Conservation (phyloP, 2,888 invertebrate species). For the Lomographa bimaculata region DNA sequence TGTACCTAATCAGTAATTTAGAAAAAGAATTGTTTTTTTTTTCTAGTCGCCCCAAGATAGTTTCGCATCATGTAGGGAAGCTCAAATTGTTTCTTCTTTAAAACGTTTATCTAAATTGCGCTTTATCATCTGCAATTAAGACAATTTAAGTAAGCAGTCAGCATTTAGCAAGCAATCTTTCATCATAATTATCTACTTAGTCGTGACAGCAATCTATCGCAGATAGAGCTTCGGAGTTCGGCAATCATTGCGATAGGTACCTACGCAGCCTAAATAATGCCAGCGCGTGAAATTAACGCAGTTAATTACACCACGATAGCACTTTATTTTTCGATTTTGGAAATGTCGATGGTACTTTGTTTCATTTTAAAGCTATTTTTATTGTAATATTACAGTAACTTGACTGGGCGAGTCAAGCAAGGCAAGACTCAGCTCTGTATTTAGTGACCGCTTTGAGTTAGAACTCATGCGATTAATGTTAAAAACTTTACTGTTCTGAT, state of each 20-base stretch:
- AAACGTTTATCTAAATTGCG: slow-evolving; percentile 4
- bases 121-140: slow-evolving; percentile 22
- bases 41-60: no score
- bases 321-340: slow-evolving; percentile 12
- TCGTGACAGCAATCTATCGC: slow-evolving; percentile 31
- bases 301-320: slow-evolving; percentile 25
- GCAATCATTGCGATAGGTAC: slow-evolving; percentile 28
- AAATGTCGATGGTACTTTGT: slow-evolving; percentile 3
- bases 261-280: slow-evolving; percentile 23
- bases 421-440: no score
- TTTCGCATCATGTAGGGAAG: no score
- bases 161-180: slow-evolving; percentile 26
- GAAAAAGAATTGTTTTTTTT: no score
- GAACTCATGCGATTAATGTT: no score
- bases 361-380: no score
- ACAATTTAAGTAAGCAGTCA: slow-evolving; percentile 20
- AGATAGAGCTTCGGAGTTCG: slow-evolving; percentile 27
- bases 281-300: slow-evolving; percentile 32
- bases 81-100: no score
- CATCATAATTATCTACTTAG: slow-evolving; percentile 22
- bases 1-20: no score
- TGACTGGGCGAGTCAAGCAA: no score
- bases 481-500: no score
- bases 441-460: no score
- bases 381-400: no score